Conservation (phyloP, 2,797 vertebrate genomes). For the Parauchenoglanis punctatus region DNA sequence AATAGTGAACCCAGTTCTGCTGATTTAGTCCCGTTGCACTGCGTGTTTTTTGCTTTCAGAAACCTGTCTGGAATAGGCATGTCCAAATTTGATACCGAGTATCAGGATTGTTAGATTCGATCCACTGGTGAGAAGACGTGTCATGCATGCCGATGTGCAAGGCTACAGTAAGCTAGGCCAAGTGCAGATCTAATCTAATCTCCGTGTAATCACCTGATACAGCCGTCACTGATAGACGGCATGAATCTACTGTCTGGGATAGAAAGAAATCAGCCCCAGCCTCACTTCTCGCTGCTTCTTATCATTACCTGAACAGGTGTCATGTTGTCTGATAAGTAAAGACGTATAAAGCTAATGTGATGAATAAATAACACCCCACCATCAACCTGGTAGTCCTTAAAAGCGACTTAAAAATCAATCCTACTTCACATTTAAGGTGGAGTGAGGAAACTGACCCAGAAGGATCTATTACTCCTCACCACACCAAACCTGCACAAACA, state of each 20-base stretch:
- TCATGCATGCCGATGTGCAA: background rate
- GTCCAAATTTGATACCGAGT: background rate
- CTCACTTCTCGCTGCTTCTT: background rate
- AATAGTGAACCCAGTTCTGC: background rate
- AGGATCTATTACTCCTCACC: background rate
- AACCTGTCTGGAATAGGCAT: background rate
- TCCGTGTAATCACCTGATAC: background rate
- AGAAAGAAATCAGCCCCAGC: background rate
- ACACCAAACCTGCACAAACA: background rate
- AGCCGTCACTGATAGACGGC: background rate
- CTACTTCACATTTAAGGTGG: background rate
- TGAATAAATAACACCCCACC: background rate
- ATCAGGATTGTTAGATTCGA: background rate
- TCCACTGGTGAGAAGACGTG: background rate
- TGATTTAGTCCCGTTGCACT: background rate
- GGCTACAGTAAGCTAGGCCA: background rate
- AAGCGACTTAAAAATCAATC: background rate
- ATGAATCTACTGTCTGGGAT: background rate
- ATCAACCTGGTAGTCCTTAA: background rate
- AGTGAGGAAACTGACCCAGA: background rate
- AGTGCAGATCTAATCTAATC: background rate
- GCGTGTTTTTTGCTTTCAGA: background rate
- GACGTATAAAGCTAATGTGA: background rate
- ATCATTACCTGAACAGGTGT: background rate
- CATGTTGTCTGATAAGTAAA: background rate